Evolutionary conservation across 1,140 invertebrate species (phyloP), one percentile per base, ranked within the genome.

Genomic region (Lepidurus couesii): DNA sequence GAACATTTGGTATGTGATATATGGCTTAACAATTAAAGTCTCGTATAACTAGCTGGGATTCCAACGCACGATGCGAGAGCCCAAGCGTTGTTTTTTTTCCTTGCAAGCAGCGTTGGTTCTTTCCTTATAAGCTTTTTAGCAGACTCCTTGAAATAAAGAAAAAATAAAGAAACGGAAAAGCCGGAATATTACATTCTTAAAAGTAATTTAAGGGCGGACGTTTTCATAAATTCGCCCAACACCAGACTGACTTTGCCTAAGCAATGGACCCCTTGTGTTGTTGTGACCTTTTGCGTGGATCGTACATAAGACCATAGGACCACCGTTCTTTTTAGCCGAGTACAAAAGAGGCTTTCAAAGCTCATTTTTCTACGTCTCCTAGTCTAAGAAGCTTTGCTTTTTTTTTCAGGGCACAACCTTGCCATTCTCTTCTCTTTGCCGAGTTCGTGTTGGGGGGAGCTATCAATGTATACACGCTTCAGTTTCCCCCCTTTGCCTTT

Each of bases 291-390:
- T 65, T 65, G 53, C 53, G 13, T 65, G 16, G 53, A 10, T 21
- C 53, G 53, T 65, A 11, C 16, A 10, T 65, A 13, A 9, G 53
- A 16, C 53, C 53, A 10, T 13, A 21, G 21, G 53, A 65, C 34
- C 34, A 10, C 53, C 53, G 53, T 65, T 65, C 53, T 65, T 65
- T 26, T 65, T n/a, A 65, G 53, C 1, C 21, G 53, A 65, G n/a
- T 21, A 65, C 53, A 65, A 65, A 65, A 65, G 53, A 16, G 21
- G 53, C 53, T 65, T 65, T 65, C 53, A 65, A 34, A 16, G 13
- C 53, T 65, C 53, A 65, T 65, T 65, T 65, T 65, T 65, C 53
- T 65, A 65, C 53, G 53, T 65, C 53, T 16, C 9, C 53, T 65
- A n/a, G 9, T 7, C 53, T 21, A 65, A 65, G 53, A 65, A 65